Base-by-base conservation (phyloP, 2,113 vertebrate species). In the Antechinus flavipes region DNA sequence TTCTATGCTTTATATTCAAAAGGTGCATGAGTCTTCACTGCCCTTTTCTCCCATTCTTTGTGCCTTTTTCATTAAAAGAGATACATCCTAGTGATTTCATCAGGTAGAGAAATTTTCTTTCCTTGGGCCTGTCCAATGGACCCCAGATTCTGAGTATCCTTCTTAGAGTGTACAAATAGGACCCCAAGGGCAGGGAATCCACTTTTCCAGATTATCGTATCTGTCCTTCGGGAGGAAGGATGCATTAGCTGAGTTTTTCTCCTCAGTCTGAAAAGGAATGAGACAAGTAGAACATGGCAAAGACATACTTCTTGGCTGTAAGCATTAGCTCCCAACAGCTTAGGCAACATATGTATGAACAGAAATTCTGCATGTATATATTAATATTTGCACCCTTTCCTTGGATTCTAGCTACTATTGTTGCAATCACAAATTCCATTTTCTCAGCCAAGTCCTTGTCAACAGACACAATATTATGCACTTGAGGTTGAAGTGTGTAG, bases 281-380 rank as follows among this genome's bases (percentile, higher is more conserved):
- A 89, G 61, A 54, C 91, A 93, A 49, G 35, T 1, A 0, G 7
- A 23, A 6, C 6, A 25, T 26, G 24, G 27, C 76, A 91, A 50
- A 52, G 91, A 47, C 35, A 50, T n/a, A 54, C 46, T 1, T 89
- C 91, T 90, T 61, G 93, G 90, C 93, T 90, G 56, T 14, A 2
- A 90, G 35, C 2, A 2, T 25, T 2, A 0, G 12, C 46, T 76
- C 90, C 11, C 2, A 42, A 25, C 1, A 0, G 1, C 53, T 25
- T 89, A 54, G 89, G 47, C 93, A 68, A 30, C 12, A 0, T 0
- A 0, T 0, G 0, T 0, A 0, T 9, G 26, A 53, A 54, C 42
- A 94, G 53, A 26, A 25, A 8, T 46, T 24, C 0, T 27, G 90
- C 52, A 9, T 12, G 19, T 0, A 53, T 2, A 0, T 19, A 6